Conservation (phyloP, 2,797 vertebrate genomes). For the Rhynchotus rufescens region DNA sequence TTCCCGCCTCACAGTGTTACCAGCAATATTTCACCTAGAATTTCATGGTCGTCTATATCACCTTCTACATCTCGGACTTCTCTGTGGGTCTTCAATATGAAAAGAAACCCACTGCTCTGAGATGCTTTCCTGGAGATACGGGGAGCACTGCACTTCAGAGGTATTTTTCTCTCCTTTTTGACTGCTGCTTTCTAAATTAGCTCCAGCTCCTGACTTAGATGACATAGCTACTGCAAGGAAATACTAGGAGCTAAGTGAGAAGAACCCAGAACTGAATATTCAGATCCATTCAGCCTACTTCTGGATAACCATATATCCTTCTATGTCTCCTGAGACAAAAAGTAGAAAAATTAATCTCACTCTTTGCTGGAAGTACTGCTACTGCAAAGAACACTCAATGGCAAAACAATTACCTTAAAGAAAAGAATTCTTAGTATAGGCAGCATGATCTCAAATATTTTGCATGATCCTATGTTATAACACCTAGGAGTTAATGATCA, state of each 20-base stretch:
- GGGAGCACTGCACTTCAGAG: accelerated
- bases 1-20: not conserved
- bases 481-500: not conserved
- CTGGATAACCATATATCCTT: not conserved
- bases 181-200: not conserved
- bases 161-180: not conserved
- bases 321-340: not conserved
- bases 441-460: not conserved
- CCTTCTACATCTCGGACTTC: not conserved
- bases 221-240: not conserved
- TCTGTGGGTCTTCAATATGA: not conserved
- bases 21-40: not conserved
- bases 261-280: not conserved
- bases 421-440: not conserved
- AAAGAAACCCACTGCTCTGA: not conserved
- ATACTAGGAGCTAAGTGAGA: not conserved
- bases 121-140: not conserved
- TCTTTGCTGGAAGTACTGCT: not conserved
- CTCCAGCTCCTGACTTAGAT: not conserved
- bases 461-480: not conserved
- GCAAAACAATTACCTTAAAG: not conserved
- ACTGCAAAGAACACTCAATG: accelerated
- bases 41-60: not conserved
- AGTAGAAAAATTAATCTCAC: not conserved
- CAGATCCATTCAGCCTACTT: not conserved